Conservation (phyloP, 23 tunicate genomes). For the Pegea sp. region DNA sequence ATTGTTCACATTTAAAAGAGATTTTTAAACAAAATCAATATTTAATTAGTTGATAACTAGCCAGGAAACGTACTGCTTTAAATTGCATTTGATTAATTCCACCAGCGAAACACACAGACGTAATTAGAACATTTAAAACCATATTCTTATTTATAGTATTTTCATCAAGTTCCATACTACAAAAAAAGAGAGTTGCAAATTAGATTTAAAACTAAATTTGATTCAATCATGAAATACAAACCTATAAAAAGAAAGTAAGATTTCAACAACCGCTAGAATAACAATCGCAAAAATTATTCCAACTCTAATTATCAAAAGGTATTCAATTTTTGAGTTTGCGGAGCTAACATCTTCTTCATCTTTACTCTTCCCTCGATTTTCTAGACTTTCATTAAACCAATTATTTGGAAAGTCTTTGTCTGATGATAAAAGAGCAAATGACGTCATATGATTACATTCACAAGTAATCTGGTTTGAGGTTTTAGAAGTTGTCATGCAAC, state of each 20-base stretch:
- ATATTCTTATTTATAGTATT: slow-evolving; percentile 59
- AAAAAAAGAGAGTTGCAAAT: slow-evolving; percentile 3
- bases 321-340: not conserved
- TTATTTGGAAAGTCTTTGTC: not conserved
- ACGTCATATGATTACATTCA: slow-evolving; percentile 65
- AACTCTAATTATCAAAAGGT: slow-evolving; percentile 21
- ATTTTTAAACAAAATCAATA: not conserved
- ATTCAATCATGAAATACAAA: not conserved
- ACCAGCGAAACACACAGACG: slow-evolving; percentile 27
- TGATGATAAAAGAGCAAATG: slow-evolving; percentile 65
- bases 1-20: not conserved
- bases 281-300: slow-evolving; percentile 24
- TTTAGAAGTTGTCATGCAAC: slow-evolving; percentile 22
- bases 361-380: too few species aligned
- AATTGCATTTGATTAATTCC: slow-evolving; percentile 23
- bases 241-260: slow-evolving; percentile 30
- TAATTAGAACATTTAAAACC: slow-evolving; percentile 6
- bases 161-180: slow-evolving; percentile 16
- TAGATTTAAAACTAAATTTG: not conserved
- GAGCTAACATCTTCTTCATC: not conserved
- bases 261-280: slow-evolving; percentile 14
- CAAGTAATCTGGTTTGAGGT: slow-evolving; percentile 41
- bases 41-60: not conserved
- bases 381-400: too few species aligned
- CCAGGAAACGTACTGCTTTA: not conserved